Conservation (phyloP, 2,888 invertebrate species). For the Athalia rosae region DNA sequence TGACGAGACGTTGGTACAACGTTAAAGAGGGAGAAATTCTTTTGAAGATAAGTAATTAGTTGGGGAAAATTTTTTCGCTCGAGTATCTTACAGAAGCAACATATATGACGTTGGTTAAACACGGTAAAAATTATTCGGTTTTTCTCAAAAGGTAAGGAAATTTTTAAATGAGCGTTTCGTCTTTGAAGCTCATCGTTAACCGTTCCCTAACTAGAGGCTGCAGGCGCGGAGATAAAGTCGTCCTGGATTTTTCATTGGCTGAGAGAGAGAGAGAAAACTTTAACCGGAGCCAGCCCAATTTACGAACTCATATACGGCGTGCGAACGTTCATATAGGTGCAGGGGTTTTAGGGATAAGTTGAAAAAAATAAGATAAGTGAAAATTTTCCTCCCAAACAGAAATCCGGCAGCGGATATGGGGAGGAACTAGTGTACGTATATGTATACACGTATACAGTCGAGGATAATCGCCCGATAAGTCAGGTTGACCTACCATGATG, state of each 20-base stretch:
- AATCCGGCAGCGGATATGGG: neutral
- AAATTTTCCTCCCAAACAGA: constrained; percentile 12
- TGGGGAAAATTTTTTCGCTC: no score
- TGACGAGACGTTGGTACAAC: no score
- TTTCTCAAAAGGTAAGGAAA: no score
- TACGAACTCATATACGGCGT: neutral
- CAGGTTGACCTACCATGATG: constrained; percentile 55
- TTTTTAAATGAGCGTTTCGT: neutral
- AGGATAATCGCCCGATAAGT: constrained; percentile 59
- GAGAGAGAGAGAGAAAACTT: constrained; percentile 5
- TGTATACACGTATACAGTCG: constrained; percentile 51
- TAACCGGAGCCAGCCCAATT: constrained; percentile 14
- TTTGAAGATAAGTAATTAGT: no score
- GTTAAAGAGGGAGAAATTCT: no score
- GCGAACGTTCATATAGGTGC: neutral
- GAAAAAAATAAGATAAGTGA: neutral
- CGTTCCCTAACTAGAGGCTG: neutral
- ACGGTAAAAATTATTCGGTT: no score
- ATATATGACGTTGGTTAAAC: no score
- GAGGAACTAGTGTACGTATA: neutral
- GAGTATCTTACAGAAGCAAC: no score
- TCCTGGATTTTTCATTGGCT: no score
- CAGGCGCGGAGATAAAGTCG: no score
- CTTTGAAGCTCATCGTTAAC: neutral
- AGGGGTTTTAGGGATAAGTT: neutral